A percentile compares a stretch with the other conserved stretches of the same genome.
Evolutionary conservation across 2,113 vertebrate genomes (phyloP).

Genomic region (Apaloderma vittatum): DNA sequence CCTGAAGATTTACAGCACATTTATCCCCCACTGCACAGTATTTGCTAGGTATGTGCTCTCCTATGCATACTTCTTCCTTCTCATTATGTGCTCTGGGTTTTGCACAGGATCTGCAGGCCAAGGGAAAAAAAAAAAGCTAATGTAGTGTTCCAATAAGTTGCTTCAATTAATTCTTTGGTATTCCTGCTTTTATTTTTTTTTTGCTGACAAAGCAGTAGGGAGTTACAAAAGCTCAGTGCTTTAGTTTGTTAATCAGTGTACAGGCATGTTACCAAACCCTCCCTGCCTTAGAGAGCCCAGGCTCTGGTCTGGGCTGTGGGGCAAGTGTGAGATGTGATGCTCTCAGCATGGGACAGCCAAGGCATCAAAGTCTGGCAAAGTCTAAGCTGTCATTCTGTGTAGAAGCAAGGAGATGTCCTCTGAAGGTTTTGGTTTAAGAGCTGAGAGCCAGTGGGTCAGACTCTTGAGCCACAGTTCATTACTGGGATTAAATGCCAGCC

Average conservation of each 20-base stretch:
- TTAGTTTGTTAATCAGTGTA: neutral
- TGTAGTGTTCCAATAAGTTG: neutral
- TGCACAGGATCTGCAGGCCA: neutral
- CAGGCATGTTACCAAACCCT: neutral
- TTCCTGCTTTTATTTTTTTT: neutral
- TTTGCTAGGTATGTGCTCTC: neutral
- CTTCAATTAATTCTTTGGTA: neutral
- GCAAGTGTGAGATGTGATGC: neutral
- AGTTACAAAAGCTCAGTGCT: neutral
- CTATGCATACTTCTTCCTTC: neutral
- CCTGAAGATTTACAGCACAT: neutral
- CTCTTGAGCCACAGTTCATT: neutral
- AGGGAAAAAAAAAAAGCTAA: neutral
- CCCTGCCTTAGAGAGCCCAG: neutral
- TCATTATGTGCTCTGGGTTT: neutral
- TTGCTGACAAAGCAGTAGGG: neutral
- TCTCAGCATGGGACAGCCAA: accelerated
- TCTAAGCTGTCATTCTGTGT: neutral
- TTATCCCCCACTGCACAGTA: neutral
- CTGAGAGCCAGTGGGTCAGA: neutral
- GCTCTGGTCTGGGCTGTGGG: neutral
- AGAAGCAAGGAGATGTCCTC: neutral
- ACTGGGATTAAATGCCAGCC: neutral
- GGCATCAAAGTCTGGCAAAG: accelerated
- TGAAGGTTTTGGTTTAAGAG: neutral